Base-by-base conservation (phyloP, 1,140 invertebrate species). In the Drosophila bocki region DNA sequence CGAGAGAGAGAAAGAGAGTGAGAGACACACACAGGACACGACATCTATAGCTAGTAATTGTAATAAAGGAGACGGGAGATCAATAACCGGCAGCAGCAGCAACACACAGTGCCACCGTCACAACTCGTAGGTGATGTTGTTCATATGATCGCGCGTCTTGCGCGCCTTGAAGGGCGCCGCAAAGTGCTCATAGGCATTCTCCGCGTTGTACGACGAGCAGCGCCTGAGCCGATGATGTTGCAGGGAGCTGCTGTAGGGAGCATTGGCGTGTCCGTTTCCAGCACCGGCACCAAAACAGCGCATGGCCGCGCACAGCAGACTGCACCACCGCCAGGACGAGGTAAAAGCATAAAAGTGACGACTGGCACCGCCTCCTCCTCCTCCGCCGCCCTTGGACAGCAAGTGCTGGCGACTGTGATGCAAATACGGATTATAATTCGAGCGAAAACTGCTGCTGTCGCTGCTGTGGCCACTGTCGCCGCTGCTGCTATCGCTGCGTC, bases 71-170 rank as follows among this genome's bases (percentile, higher is more conserved):
- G 82, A 75, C 87, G 80, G 75, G 78, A 87, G 84, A 87, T 87
- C 84, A 90, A 90, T 80, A 88, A 77, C 68, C 77, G 80, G 47
- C 80, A 80, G 51, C 62, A 67, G 62, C 62, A 83, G 50, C 77
- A 83, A 44, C 65, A 67, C 65, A 59, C 68, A 39, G 65, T 71
- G 64, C 82, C 78, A 83, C 82, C 87, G 92, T 93, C 92, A 93
- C 92, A 93, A 93, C 72, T 93, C 92, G 65, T 93, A 93, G 37
- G 92, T 92, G 37, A 93, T 93, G 58, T 92, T 92, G 53, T 91
- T 92, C 78, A 92, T 80, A 71, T 92, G 86, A 67, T 93, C 92
- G 60, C 91, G 92, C 54, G 88, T 91, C 61, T 90, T 92, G 12
- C 92, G 82, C 48, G 92, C 61, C 60, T 87, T 92, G 53, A 91